Percentiles rank a stretch among this genome's conserved stretches.
phyloP scores from a whole-genome alignment of 2,113 vertebrate species.

The Geococcyx californianus region DNA sequence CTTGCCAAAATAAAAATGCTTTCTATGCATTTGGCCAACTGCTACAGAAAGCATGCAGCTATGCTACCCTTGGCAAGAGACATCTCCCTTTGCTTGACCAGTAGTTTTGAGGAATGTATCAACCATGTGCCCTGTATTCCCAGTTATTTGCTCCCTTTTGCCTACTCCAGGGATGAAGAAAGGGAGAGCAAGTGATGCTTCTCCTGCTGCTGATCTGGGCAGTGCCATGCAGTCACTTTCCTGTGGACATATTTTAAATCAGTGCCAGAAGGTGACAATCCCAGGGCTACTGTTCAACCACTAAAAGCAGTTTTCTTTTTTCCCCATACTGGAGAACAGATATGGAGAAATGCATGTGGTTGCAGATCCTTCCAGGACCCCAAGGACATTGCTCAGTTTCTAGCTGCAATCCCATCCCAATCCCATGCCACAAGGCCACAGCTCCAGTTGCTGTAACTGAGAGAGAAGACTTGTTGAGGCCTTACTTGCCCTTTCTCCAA shows the following conservation, averaged over 20 bases:
- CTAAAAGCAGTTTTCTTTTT: background rate
- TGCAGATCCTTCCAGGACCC: background rate
- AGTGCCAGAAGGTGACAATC: background rate
- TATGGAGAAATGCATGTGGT: background rate
- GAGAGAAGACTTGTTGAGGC: background rate
- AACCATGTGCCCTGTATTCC: fast-evolving
- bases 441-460: background rate
- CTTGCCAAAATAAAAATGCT: background rate
- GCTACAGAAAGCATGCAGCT: background rate
- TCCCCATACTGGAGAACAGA: background rate
- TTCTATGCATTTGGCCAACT: background rate
- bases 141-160: fast-evolving
- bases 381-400: background rate
- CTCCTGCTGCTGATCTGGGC: background rate
- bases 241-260: background rate
- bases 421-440: background rate
- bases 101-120: background rate
- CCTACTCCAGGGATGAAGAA: background rate
- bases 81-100: background rate
- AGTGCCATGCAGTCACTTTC: background rate
- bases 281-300: background rate
- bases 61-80: background rate
- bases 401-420: background rate
- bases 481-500: background rate
- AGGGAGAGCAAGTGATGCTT: background rate